These are phyloP conservation scores for Ramphastos sulfuratus DNA, from an alignment of 2,113 vertebrate species.

Conservation along the genomic window DNA sequence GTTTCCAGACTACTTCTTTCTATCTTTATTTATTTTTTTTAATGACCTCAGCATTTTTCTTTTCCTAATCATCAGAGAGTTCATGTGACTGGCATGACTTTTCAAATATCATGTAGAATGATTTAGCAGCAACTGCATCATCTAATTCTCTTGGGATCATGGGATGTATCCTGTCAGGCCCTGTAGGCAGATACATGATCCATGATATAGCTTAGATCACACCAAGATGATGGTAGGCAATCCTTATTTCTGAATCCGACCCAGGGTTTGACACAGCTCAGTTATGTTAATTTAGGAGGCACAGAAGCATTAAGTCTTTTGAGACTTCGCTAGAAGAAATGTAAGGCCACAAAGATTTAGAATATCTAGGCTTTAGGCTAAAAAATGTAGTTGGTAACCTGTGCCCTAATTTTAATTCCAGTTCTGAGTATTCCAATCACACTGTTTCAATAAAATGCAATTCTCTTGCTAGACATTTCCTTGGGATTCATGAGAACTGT, in stretches of 20 bases:
- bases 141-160: not conserved
- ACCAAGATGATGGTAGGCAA: not conserved
- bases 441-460: not conserved
- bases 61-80: not conserved
- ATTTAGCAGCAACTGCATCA: not conserved
- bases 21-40: too few relatives aligned
- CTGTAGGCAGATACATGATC: not conserved
- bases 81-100: not conserved
- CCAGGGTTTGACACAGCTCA: not conserved
- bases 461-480: not conserved
- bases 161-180: not conserved
- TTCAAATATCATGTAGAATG: not conserved
- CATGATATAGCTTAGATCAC: not conserved
- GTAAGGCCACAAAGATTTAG: not conserved
- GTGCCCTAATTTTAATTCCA: not conserved
- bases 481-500: not conserved
- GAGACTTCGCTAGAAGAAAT: not conserved
- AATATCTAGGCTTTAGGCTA: not conserved
- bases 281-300: not conserved
- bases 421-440: not conserved
- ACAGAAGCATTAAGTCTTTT: not conserved
- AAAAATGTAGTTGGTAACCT: not conserved
- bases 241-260: not conserved
- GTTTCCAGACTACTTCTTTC: not conserved
- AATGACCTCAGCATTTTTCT: too few relatives aligned